phyloP scores from a whole-genome alignment of 2,888 invertebrate species.

The Papilio protenor region DNA sequence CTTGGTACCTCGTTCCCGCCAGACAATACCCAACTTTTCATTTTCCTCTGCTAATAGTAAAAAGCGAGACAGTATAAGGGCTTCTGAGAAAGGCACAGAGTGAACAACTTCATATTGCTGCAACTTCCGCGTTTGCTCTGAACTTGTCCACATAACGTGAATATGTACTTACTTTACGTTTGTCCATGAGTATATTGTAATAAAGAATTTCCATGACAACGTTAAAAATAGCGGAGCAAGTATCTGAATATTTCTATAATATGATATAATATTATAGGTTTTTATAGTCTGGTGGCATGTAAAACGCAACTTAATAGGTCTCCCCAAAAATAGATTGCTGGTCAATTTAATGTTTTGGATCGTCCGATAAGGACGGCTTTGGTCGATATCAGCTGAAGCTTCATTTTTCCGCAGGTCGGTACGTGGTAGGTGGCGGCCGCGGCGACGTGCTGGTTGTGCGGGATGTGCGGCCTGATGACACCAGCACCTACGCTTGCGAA shows the following conservation, averaged over 20 bases:
- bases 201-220: background rate
- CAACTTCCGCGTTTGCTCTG: background rate
- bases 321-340: background rate
- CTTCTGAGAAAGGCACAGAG: background rate
- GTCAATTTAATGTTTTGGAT: background rate
- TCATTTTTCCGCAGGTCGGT: slow-evolving; percentile 82
- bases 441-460: slow-evolving; percentile 87
- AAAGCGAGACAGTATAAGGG: background rate
- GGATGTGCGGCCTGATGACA: slow-evolving; percentile 88
- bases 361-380: background rate
- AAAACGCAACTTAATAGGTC: background rate
- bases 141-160: background rate
- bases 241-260: no score
- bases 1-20: background rate
- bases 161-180: background rate
- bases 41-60: background rate
- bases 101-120: slow-evolving; percentile 13
- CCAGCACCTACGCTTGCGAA: slow-evolving; percentile 90
- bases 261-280: no score
- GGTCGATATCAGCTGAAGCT: background rate
- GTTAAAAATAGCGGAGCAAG: no score
- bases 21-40: background rate
- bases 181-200: background rate
- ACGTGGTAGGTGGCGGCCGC: slow-evolving; percentile 87
- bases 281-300: no score